Percentiles rank a stretch among this genome's conserved stretches.
These are phyloP conservation scores for Macrotis lagotis DNA, from an alignment of 2,113 vertebrate genomes.

Conservation along the genomic window DNA sequence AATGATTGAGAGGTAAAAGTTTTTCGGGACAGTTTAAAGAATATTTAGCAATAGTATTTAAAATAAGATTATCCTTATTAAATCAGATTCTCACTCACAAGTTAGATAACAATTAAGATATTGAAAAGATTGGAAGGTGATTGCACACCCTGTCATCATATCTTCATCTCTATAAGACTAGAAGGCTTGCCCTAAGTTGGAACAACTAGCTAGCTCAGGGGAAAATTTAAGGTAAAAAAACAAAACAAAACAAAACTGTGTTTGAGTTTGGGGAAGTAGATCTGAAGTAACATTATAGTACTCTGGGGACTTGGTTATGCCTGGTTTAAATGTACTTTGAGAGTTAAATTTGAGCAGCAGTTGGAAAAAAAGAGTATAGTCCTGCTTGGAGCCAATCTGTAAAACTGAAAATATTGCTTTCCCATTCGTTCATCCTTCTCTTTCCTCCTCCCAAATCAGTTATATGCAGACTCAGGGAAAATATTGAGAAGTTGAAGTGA, in stretches of 20 bases:
- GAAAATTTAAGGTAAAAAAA: neutral
- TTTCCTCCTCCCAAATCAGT: neutral
- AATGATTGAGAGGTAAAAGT: neutral
- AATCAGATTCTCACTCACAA: neutral
- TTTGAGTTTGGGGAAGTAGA: conserved; percentile 18
- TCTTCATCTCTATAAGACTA: neutral
- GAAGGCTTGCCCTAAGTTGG: neutral
- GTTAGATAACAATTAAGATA: neutral
- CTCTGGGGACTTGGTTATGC: conserved; percentile 5
- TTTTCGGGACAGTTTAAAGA: neutral
- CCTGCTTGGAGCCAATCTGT: neutral
- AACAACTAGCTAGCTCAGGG: neutral
- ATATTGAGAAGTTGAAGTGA: conserved; percentile 4
- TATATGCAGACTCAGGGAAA: conserved; percentile 24
- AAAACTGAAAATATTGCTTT: neutral
- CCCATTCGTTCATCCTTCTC: neutral
- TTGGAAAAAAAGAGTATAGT: conserved; percentile 21
- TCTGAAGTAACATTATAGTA: neutral
- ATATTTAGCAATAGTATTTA: neutral
- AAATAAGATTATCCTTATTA: neutral
- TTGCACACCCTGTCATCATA: neutral
- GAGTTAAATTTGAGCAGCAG: neutral
- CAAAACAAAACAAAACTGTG: no score
- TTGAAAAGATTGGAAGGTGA: neutral
- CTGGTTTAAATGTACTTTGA: conserved; percentile 27